Percentiles rank a stretch among this genome's conserved stretches.
Evolutionary conservation across 1,140 invertebrate species (phyloP).

Genomic region (Camponotus vicinus): DNA sequence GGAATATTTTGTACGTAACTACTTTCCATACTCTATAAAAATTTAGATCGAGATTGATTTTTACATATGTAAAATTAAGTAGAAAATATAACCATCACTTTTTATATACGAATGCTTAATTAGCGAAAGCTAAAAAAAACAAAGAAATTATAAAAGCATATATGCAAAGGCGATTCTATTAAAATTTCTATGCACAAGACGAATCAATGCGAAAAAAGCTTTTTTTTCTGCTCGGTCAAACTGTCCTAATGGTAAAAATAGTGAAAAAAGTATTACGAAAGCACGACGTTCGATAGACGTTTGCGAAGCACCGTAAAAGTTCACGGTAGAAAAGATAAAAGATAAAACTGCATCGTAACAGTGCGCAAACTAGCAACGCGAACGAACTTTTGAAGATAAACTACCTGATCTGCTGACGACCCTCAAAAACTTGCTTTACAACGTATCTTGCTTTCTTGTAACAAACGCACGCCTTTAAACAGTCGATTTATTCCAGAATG

Average conservation of each 20-base stretch:
- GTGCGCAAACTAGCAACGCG: constrained; percentile 36
- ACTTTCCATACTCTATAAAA: neutral
- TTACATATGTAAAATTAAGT: neutral
- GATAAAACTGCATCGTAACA: constrained; percentile 48
- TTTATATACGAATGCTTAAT: neutral
- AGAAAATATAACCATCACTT: neutral
- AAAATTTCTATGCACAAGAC: neutral
- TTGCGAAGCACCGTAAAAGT: constrained; percentile 46
- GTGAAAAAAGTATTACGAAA: constrained; percentile 15
- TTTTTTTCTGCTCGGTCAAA: constrained; percentile 12
- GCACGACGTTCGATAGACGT: constrained; percentile 23
- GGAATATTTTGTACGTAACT: too few species aligned
- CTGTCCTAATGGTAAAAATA: constrained; percentile 37
- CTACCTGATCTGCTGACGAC: constrained; percentile 51
- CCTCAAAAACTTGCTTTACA: constrained; percentile 47
- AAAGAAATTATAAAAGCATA: neutral
- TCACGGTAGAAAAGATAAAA: constrained; percentile 47
- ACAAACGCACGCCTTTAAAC: constrained; percentile 16
- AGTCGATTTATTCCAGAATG: constrained; percentile 29
- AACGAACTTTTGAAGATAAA: constrained; percentile 53
- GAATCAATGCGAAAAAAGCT: neutral
- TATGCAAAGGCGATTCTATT: neutral
- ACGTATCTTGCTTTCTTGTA: constrained; percentile 37
- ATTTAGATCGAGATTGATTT: neutral
- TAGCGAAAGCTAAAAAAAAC: neutral